Percentiles rank a stretch among this genome's conserved stretches.
Conservation (phyloP, 2,797 vertebrate genomes). For the Chiroxiphia lanceolata region DNA sequence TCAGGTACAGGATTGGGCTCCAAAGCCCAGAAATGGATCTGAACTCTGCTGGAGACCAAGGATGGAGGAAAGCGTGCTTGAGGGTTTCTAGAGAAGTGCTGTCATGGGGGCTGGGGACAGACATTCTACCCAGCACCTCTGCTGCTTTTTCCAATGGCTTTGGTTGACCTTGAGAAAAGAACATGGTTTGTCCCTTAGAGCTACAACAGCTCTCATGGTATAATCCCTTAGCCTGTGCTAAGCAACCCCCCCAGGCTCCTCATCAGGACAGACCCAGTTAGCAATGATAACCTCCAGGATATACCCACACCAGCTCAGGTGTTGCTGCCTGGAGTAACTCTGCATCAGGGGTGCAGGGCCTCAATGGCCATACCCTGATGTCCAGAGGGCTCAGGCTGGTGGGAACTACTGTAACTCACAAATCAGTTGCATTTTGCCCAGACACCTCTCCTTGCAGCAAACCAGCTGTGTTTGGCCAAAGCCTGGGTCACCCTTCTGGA, state of each 20-base stretch:
- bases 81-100: neutral
- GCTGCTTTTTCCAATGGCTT: neutral
- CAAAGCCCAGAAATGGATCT: neutral
- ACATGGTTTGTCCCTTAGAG: neutral
- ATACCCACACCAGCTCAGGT: neutral
- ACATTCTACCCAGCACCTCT: neutral
- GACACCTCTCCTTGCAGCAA: neutral
- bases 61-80: neutral
- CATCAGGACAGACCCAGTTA: neutral
- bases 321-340: neutral
- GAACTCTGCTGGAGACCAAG: neutral
- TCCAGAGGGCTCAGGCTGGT: neutral
- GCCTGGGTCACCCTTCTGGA: neutral
- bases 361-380: neutral
- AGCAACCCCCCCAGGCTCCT: neutral
- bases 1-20: fast-evolving
- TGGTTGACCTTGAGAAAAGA: neutral
- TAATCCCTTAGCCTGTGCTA: neutral
- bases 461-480: neutral
- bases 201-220: neutral
- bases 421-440: neutral
- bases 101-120: neutral
- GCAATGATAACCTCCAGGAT: fast-evolving
- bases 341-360: neutral
- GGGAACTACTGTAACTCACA: neutral